Evolutionary conservation across 2,888 invertebrate genomes (phyloP).

Genomic region (Formica aserva): DNA sequence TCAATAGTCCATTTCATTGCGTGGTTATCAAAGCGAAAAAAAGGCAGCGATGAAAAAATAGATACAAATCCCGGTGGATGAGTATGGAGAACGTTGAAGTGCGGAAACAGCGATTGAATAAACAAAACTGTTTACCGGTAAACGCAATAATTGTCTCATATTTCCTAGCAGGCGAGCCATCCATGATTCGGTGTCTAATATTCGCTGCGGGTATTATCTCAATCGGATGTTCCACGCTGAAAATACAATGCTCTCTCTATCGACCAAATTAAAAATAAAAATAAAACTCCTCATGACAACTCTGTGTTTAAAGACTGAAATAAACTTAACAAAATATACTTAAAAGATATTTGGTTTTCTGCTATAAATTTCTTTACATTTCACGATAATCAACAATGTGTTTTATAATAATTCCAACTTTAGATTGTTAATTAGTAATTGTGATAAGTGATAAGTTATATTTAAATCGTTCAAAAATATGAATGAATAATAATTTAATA

Average conservation of each 20-base stretch:
- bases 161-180: conserved; percentile 68
- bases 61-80: conserved; percentile 54
- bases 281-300: not conserved
- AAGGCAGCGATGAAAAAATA: conserved; percentile 45
- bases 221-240: not conserved
- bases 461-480: not conserved
- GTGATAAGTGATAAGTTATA: not conserved
- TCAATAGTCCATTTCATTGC: conserved; percentile 38
- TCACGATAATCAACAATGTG: not conserved
- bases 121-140: conserved; percentile 77
- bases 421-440: not conserved
- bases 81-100: conserved; percentile 57
- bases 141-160: conserved; percentile 80
- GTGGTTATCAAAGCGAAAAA: conserved; percentile 40
- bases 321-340: not conserved
- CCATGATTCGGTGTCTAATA: conserved; percentile 35
- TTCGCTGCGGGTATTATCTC: not conserved
- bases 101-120: conserved; percentile 73
- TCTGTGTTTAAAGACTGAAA: not conserved
- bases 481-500: not conserved
- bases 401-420: not conserved
- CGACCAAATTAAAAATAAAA: not conserved
- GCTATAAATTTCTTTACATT: not conserved
- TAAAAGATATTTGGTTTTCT: not conserved
- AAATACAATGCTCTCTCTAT: conserved; percentile 2